Conservation (phyloP, 2,113 vertebrate genomes). For the Aphyosemion australe region DNA sequence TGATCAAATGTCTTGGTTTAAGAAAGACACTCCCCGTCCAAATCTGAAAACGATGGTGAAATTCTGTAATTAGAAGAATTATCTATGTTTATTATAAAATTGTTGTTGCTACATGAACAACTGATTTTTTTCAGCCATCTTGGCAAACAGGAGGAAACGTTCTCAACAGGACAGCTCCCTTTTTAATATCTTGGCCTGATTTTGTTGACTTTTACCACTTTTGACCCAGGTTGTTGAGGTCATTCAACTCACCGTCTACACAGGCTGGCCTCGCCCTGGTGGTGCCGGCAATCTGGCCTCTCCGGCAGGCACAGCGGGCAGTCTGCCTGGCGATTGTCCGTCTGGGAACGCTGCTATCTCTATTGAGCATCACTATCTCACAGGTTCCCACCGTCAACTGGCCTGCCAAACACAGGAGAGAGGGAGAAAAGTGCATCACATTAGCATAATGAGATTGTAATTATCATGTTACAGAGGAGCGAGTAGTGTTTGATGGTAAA, state of each 20-base stretch:
- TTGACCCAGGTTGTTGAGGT: not conserved
- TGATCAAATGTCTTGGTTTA: too few relatives aligned
- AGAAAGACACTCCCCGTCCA: too few relatives aligned
- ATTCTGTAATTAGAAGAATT: too few relatives aligned
- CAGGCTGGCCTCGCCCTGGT: slow-evolving; percentile 83
- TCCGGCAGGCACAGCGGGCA: slow-evolving; percentile 84
- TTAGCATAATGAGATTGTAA: slow-evolving; percentile 53
- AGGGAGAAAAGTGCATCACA: slow-evolving; percentile 23
- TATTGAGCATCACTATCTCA: slow-evolving; percentile 85
- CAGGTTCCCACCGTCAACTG: slow-evolving; percentile 85
- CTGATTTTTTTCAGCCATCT: too few relatives aligned
- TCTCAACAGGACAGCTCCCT: too few relatives aligned
- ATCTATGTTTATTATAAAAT: too few relatives aligned
- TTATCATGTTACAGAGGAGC: slow-evolving; percentile 46
- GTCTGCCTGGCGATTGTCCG: slow-evolving; percentile 85
- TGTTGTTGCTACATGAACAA: too few relatives aligned
- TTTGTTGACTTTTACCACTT: too few relatives aligned
- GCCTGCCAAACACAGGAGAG: slow-evolving; percentile 72
- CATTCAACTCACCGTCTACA: slow-evolving; percentile 79
- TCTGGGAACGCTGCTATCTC: slow-evolving; percentile 84
- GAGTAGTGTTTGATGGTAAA: slow-evolving; percentile 34
- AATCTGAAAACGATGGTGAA: too few relatives aligned
- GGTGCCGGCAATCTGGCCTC: slow-evolving; percentile 86
- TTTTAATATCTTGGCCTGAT: too few relatives aligned
- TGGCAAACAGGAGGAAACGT: too few relatives aligned